Base-by-base conservation (phyloP, 2,113 vertebrate species). In the Tupaia tana region DNA sequence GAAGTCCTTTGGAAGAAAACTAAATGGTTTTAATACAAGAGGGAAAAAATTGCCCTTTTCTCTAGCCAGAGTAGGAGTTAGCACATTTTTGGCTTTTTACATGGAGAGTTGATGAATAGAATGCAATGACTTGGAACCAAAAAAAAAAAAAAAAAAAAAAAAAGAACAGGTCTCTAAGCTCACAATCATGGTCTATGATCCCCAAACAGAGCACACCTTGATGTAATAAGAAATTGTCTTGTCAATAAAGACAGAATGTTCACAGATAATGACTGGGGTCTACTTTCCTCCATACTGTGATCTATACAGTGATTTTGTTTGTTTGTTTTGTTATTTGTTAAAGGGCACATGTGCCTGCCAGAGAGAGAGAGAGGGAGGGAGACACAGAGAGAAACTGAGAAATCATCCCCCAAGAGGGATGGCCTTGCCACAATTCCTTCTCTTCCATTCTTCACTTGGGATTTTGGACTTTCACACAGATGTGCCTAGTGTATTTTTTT, bases 201-300 rank as follows among this genome's bases (percentile, higher is more conserved):
- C 52, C 86, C 59, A 31, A 61, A 66, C 29, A 27, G 0, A 25
- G 6, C 52, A 77, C 15, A 24, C 24, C 34, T 80, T 25, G 58
- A 25, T 13, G 52, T 43, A 89, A 74, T 61, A 67, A 89, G 90
- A 43, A 77, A 92, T 15, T 95, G 5, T 94, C 56, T 13, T 0
- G 0, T 94, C 74, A 74, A 71, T 77, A 93, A 94, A 93, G 89
- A 77, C 27, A 88, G 87, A 52, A 10, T 4, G 2, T 15, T 92
- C 75, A 54, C 69, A 54, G 89, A 64, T 91, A 86, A 91, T 59
- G 2, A 1, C 19, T 75, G 8, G 73, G 94, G 90, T 43, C 4
- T 89, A 34, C 31, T 93, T 63, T 27, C 19, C 91, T 18, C 69
- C 78, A 27, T 52, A 84, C 58, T 67, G 82, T 66, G 79, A 52